Percentiles rank a stretch among this genome's conserved stretches.
Conservation (phyloP, 2,797 vertebrate species). For the Anas bahamensis region DNA sequence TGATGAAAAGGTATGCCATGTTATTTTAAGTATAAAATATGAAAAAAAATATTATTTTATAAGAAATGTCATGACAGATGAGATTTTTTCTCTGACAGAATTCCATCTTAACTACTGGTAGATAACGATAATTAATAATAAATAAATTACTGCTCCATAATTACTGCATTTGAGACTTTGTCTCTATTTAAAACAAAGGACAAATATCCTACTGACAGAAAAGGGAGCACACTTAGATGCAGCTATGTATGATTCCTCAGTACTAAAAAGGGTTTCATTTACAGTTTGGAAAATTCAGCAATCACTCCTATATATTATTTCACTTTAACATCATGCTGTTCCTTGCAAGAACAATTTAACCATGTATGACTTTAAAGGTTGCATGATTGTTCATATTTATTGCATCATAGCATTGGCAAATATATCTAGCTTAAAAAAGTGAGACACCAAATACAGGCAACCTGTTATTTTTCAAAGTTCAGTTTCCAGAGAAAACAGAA, state of each 20-base stretch:
- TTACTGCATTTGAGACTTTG: background rate
- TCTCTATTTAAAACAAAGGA: background rate
- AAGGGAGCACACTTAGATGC: background rate
- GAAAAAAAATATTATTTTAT: background rate
- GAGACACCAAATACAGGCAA: background rate
- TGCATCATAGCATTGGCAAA: background rate
- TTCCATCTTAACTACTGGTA: background rate
- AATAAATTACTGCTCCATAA: background rate
- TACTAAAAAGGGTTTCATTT: background rate
- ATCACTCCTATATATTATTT: background rate
- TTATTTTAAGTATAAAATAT: background rate
- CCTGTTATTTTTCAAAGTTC: background rate
- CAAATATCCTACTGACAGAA: background rate
- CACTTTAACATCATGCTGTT: background rate
- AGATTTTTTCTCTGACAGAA: background rate
- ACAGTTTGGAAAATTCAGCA: background rate
- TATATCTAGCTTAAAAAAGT: background rate
- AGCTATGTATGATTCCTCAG: background rate
- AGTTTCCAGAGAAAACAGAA: background rate
- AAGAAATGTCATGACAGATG: background rate
- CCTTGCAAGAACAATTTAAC: background rate
- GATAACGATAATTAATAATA: background rate
- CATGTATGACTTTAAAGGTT: background rate
- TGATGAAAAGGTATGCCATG: background rate
- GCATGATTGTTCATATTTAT: background rate